Conservation (phyloP, 1,140 invertebrate genomes). For the Asbolus verrucosus region DNA sequence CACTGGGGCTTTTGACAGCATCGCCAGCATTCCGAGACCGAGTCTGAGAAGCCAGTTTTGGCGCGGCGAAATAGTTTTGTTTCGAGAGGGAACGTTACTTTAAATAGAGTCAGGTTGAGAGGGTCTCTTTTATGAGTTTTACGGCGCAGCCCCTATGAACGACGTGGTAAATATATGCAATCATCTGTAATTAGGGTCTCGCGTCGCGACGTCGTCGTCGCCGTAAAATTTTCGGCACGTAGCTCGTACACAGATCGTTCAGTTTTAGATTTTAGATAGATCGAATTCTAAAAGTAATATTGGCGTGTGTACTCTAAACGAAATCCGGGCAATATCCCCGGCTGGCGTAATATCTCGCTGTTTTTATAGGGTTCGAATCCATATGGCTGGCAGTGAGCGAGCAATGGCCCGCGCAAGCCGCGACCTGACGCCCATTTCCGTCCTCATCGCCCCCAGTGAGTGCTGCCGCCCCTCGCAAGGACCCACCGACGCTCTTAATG, state of each 20-base stretch:
- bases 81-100: slow-evolving; percentile 28
- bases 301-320: slow-evolving; percentile 46
- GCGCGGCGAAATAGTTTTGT: slow-evolving; percentile 22
- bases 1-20: slow-evolving; percentile 2
- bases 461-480: slow-evolving; percentile 20
- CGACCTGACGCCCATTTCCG: slow-evolving; percentile 28
- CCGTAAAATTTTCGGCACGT: slow-evolving; percentile 40
- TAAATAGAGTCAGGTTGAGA: slow-evolving; percentile 32
- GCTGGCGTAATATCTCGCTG: slow-evolving; percentile 45
- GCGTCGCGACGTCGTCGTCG: slow-evolving; percentile 12
- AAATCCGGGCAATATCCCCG: slow-evolving; percentile 47
- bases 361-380: slow-evolving; percentile 48
- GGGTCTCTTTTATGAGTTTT: slow-evolving; percentile 20
- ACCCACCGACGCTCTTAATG: slow-evolving; percentile 22
- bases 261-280: slow-evolving; percentile 34
- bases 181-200: slow-evolving; percentile 25
- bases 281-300: slow-evolving; percentile 48
- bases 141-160: not conserved
- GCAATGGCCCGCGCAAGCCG: slow-evolving; percentile 40
- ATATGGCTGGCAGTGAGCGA: slow-evolving; percentile 36
- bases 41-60: not conserved
- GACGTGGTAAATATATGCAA: slow-evolving; percentile 37
- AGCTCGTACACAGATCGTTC: slow-evolving; percentile 42
- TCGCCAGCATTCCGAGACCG: slow-evolving; percentile 11
- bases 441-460: slow-evolving; percentile 6